A percentile compares a stretch with the other conserved stretches of the same genome.
These are phyloP conservation scores for Okamejei kenojei DNA, from an alignment of 2,797 vertebrate species.

Conservation along the genomic window DNA sequence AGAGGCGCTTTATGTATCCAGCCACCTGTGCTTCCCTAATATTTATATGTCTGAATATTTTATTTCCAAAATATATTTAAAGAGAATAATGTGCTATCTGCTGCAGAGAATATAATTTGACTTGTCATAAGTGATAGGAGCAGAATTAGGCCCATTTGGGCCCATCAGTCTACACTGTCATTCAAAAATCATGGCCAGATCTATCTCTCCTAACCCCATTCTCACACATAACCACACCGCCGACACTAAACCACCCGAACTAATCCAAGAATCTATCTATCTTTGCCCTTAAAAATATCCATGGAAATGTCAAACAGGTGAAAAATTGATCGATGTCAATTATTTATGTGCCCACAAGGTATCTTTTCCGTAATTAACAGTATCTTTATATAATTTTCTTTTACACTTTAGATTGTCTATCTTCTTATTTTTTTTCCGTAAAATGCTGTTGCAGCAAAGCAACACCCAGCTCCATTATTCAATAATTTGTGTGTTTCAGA, in stretches of 20 bases:
- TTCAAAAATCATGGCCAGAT: too few species aligned
- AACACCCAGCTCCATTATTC: not conserved
- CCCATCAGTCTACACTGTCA: too few species aligned
- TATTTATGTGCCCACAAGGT: not conserved
- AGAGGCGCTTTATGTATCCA: not conserved
- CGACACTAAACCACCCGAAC: too few species aligned
- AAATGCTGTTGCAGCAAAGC: not conserved
- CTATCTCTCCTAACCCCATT: too few species aligned
- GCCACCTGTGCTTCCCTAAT: not conserved
- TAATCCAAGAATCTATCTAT: too few species aligned
- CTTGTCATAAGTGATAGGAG: too few species aligned
- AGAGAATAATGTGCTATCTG: not conserved
- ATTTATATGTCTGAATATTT: not conserved
- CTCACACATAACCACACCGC: too few species aligned
- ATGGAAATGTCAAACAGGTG: too few species aligned
- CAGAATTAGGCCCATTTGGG: too few species aligned
- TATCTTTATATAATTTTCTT: not conserved
- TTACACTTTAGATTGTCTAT: not conserved
- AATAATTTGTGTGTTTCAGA: not conserved
- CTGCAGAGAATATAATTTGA: not conserved
- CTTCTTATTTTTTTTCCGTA: not conserved
- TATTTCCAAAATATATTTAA: not conserved
- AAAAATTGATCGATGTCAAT: not conserved
- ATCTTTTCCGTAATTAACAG: not conserved
- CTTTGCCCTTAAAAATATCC: too few species aligned